A percentile compares a stretch with the other conserved stretches of the same genome.
phyloP scores from a whole-genome alignment of 2,888 invertebrate species.

The Eilema caniola region DNA sequence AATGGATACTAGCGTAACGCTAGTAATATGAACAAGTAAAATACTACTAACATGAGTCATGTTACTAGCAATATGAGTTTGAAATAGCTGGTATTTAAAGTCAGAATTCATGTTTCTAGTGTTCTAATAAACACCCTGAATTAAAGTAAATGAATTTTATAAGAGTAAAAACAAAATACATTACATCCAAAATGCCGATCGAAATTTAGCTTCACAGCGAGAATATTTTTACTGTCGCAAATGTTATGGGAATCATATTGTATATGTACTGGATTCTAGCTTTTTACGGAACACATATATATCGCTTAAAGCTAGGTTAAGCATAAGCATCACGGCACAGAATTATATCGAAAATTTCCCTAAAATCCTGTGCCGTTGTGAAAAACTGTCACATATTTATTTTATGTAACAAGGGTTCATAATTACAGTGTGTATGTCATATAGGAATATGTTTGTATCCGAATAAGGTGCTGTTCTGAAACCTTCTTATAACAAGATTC shows the following conservation, averaged over 20 bases:
- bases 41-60: background rate
- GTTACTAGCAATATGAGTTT: background rate
- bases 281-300: slow-evolving; percentile 11
- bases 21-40: too few relatives aligned
- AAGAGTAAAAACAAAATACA: background rate
- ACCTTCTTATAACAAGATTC: slow-evolving; percentile 5
- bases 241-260: slow-evolving; percentile 17
- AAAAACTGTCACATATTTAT: slow-evolving; percentile 14
- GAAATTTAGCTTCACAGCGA: slow-evolving; percentile 6
- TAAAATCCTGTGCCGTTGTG: slow-evolving; percentile 8
- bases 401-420: slow-evolving; percentile 34
- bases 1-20: background rate
- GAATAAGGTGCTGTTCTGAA: background rate
- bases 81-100: background rate
- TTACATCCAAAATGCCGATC: background rate
- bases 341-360: background rate
- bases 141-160: background rate
- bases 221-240: slow-evolving; percentile 16
- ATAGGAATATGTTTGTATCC: slow-evolving; percentile 8
- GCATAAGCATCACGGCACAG: slow-evolving; percentile 7
- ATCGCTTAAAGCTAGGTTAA: slow-evolving; percentile 5
- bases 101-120: background rate
- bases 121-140: too few relatives aligned
- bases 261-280: slow-evolving; percentile 20
- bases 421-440: slow-evolving; percentile 33